A percentile compares a stretch with the other conserved stretches of the same genome.
Conservation (phyloP, 2,113 vertebrate genomes). For the Perca fluviatilis region DNA sequence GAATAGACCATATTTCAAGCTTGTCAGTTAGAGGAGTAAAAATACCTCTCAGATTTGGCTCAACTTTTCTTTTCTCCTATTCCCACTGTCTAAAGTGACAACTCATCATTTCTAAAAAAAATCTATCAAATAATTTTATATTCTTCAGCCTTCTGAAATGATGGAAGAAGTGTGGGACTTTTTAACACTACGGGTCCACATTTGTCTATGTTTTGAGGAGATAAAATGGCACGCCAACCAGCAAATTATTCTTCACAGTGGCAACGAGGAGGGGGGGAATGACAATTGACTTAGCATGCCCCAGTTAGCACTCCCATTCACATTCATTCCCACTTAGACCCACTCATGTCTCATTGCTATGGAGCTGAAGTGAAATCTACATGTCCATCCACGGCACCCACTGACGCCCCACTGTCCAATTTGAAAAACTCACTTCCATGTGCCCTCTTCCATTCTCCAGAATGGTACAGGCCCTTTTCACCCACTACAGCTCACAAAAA, state of each 20-base stretch:
- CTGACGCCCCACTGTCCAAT: slow-evolving; percentile 12
- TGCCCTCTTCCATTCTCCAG: slow-evolving; percentile 28
- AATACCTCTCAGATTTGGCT: slow-evolving; percentile 82
- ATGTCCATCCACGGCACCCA: slow-evolving; percentile 31
- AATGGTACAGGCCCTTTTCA: slow-evolving; percentile 31
- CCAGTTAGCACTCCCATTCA: slow-evolving; percentile 70
- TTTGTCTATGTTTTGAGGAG: slow-evolving; percentile 70
- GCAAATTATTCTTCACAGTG: slow-evolving; percentile 71
- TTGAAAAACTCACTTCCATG: slow-evolving; percentile 54
- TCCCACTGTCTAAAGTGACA: slow-evolving; percentile 81
- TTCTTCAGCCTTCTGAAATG: slow-evolving; percentile 67
- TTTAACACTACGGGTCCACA: slow-evolving; percentile 65
- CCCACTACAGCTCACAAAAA: slow-evolving; percentile 45
- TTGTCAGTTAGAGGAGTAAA: slow-evolving; percentile 92
- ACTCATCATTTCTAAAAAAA: slow-evolving; percentile 83
- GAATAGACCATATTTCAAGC: slow-evolving; percentile 96
- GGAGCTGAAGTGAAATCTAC: slow-evolving; percentile 53
- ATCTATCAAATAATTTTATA: slow-evolving; percentile 81
- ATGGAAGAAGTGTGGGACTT: slow-evolving; percentile 69
- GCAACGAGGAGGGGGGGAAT: slow-evolving; percentile 29
- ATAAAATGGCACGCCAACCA: slow-evolving; percentile 64
- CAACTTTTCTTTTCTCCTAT: slow-evolving; percentile 69
- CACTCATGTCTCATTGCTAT: background rate
- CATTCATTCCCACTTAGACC: slow-evolving; percentile 43
- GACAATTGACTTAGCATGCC: slow-evolving; percentile 74